phyloP scores from a whole-genome alignment of 1,140 invertebrate species.

The Eumaeus atala region DNA sequence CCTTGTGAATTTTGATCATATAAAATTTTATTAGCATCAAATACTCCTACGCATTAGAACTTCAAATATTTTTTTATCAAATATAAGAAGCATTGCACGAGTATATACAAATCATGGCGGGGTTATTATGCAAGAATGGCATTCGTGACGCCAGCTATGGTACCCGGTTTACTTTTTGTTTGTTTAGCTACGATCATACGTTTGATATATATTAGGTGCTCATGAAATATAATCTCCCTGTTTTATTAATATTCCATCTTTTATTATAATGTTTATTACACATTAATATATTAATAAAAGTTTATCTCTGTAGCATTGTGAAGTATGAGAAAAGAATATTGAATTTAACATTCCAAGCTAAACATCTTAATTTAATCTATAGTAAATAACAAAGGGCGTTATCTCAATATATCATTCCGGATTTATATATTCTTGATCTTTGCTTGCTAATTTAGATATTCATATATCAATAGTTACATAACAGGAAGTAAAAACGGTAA shows the following conservation, averaged over 20 bases:
- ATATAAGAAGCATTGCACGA: conserved; percentile 8
- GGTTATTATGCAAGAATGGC: conserved; percentile 65
- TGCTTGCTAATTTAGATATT: background rate
- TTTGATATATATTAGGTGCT: no score
- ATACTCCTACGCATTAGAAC: background rate
- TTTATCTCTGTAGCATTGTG: no score
- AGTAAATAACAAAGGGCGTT: background rate
- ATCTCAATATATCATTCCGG: no score
- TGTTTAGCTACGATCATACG: conserved; percentile 5
- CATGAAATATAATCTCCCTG: no score
- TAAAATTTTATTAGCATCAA: conserved; percentile 13
- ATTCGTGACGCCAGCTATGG: conserved; percentile 55
- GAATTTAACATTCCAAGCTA: background rate
- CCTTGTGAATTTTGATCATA: conserved; percentile 1
- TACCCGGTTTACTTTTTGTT: conserved; percentile 26
- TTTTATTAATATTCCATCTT: no score
- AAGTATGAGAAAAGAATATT: no score
- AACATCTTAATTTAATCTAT: background rate
- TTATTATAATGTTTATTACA: no score
- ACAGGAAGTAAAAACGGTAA: conserved; percentile 6
- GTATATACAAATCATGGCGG: conserved; percentile 47
- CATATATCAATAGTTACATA: conserved; percentile 1
- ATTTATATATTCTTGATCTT: no score
- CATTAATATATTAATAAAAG: no score
- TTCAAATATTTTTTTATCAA: conserved; percentile 9